phyloP scores from a whole-genome alignment of 53 echinoderm and acorn worm species.

The Crossaster papposus region DNA sequence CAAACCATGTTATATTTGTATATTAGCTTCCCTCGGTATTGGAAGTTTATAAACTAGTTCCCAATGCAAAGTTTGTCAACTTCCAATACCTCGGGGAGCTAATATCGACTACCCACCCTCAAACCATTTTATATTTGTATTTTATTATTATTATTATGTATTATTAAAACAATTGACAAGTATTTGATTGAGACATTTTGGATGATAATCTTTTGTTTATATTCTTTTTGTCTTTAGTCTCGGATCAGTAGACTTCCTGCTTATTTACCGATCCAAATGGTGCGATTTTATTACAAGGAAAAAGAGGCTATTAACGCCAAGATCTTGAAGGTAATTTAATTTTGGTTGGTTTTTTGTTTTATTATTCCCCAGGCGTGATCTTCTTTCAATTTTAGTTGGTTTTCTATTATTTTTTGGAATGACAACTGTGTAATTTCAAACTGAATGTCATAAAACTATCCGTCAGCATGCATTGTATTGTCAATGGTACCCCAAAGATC shows the following conservation, averaged over 20 bases:
- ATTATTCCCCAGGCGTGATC: too few species aligned
- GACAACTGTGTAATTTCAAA: too few species aligned
- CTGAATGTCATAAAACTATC: not conserved
- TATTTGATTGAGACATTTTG: not conserved
- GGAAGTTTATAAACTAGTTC: too few species aligned
- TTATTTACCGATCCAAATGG: constrained; percentile 91
- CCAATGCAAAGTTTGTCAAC: too few species aligned
- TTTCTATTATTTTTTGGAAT: too few species aligned
- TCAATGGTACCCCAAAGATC: not conserved
- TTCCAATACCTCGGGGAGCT: too few species aligned
- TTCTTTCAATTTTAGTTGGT: not conserved
- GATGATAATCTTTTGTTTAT: too few species aligned
- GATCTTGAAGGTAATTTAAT: constrained; percentile 89
- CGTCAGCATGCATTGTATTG: not conserved
- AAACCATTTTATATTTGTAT: too few species aligned
- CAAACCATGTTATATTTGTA: too few species aligned
- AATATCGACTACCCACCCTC: too few species aligned
- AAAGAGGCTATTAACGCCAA: constrained; percentile 91
- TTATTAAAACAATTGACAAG: not conserved
- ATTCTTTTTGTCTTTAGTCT: constrained; percentile 61
- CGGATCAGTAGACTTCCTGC: constrained; percentile 89
- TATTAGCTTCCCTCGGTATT: too few species aligned
- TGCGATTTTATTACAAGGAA: constrained; percentile 93
- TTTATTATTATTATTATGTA: too few species aligned
- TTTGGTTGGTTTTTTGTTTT: not conserved